Evolutionary conservation across 2,888 invertebrate genomes (phyloP), one percentile per base, ranked within the genome.

Genomic region (Andrena bucephala): DNA sequence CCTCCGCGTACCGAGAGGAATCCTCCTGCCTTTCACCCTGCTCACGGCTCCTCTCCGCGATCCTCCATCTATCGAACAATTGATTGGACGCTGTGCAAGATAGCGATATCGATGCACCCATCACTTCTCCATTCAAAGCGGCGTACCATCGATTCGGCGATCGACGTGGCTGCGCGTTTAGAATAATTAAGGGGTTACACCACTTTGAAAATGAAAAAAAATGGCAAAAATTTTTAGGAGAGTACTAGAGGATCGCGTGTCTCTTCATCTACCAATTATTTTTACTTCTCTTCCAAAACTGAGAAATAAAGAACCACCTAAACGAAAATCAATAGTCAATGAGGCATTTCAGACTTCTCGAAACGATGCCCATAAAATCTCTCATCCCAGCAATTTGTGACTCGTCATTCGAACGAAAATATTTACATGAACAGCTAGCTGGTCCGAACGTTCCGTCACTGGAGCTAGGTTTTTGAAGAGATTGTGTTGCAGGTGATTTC

Each of bases 1-100:
- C 78, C 84, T 81, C 77, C 72, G 82, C 69, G 84, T 82, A 86
- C 80, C 59, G 62, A 81, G 82, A 83, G 81, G 78, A 85, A 88
- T 89, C 81, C 81, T 81, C 65, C 60, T 70, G 65, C 71, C 69
- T 82, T 78, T 77, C 78, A 77, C 72, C 74, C 77, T 73, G 57
- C 71, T 36, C 42, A 71, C 60, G 63, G 60, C 52, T 59, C 57
- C 27, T n/a, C 27, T 36, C 16, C 67, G 42, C 54, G 42, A 65
- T 24, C 52, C 16, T 33, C 24, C 20, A 42, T 74, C 36, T 48
- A 65, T 54, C 65, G 13, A 42, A 79, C 68, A 42, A 81, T 81
- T 59, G 74, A 74, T 81, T 4, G 48, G n/a, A 33, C 69, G 60
- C 59, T 57, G 62, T 65, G 65, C 65, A 6, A 48, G 54, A 74